A percentile compares a stretch with the other conserved stretches of the same genome.
phyloP scores from a whole-genome alignment of 1,140 invertebrate species.

The Drosophila azteca region DNA sequence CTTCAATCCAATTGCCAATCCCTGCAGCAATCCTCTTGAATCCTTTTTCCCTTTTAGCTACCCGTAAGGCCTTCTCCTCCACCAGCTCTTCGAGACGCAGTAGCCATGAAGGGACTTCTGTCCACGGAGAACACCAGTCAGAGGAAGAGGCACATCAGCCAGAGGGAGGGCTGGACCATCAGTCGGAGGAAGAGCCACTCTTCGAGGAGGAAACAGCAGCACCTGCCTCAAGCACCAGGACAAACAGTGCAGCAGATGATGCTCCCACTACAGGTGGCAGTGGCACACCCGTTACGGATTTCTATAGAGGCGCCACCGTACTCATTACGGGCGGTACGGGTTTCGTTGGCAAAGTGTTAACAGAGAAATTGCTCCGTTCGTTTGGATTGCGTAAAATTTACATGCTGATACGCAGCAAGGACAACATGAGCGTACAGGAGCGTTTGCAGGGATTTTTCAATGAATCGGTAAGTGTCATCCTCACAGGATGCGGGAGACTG shows the following conservation, averaged over 20 bases:
- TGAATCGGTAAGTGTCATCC: slow-evolving; percentile 85
- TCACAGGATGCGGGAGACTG: slow-evolving; percentile 28
- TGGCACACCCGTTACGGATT: slow-evolving; percentile 75
- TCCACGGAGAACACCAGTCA: slow-evolving; percentile 20
- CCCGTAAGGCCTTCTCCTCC: slow-evolving; percentile 69
- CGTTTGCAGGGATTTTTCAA: slow-evolving; percentile 87
- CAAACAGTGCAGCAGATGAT: slow-evolving; percentile 26
- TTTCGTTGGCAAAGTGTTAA: slow-evolving; percentile 94
- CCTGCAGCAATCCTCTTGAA: background rate
- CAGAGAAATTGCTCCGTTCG: slow-evolving; percentile 94
- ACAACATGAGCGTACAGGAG: slow-evolving; percentile 88
- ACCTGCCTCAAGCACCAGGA: slow-evolving; percentile 10
- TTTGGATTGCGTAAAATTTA: slow-evolving; percentile 90
- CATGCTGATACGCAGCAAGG: slow-evolving; percentile 91
- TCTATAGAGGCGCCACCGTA: slow-evolving; percentile 84
- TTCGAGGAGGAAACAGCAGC: slow-evolving; percentile 30
- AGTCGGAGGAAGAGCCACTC: slow-evolving; percentile 34
- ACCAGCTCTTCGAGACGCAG: slow-evolving; percentile 69
- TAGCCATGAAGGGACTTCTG: slow-evolving; percentile 37
- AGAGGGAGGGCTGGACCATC: slow-evolving; percentile 10
- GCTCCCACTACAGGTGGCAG: slow-evolving; percentile 17
- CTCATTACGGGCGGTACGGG: slow-evolving; percentile 90
- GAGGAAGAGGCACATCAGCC: slow-evolving; percentile 19
- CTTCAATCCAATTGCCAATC: background rate
- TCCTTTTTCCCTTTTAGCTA: background rate